phyloP scores from a whole-genome alignment of 2,888 invertebrate genomes.

The Gastrophysa polygoni region DNA sequence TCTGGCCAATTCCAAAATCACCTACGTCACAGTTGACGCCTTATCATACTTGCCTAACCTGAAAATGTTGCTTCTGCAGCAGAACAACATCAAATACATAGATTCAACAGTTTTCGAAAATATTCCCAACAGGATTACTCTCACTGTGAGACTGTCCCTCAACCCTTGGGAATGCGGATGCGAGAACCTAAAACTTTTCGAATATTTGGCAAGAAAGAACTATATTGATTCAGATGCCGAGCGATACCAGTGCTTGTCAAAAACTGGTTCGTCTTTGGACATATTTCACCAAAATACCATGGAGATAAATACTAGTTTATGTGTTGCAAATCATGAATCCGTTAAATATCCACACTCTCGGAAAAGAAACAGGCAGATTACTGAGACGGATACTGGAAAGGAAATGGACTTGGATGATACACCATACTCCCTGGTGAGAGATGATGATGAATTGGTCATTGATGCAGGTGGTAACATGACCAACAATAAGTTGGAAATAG shows the following conservation, averaged over 20 bases:
- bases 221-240: slow-evolving; percentile 39
- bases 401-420: neutral
- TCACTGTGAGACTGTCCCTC: slow-evolving; percentile 45
- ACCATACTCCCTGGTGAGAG: slow-evolving; percentile 22
- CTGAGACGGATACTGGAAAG: neutral
- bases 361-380: slow-evolving; percentile 9
- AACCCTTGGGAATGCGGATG: slow-evolving; percentile 52
- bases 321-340: neutral
- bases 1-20: slow-evolving; percentile 49
- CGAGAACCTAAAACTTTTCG: slow-evolving; percentile 46
- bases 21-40: slow-evolving; percentile 41
- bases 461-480: neutral
- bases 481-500: slow-evolving; percentile 13
- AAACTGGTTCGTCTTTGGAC: slow-evolving; percentile 34
- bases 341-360: neutral
- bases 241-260: slow-evolving; percentile 40
- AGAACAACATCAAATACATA: slow-evolving; percentile 50
- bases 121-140: slow-evolving; percentile 30
- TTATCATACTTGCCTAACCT: slow-evolving; percentile 49
- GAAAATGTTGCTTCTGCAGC: slow-evolving; percentile 47
- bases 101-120: slow-evolving; percentile 43
- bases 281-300: slow-evolving; percentile 31
- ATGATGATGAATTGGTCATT: slow-evolving; percentile 4
- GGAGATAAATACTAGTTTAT: slow-evolving; percentile 8
- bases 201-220: slow-evolving; percentile 40